A percentile compares a stretch with the other conserved stretches of the same genome.
Conservation (phyloP, 2,113 vertebrate genomes). For the Atherinomorus stipes region DNA sequence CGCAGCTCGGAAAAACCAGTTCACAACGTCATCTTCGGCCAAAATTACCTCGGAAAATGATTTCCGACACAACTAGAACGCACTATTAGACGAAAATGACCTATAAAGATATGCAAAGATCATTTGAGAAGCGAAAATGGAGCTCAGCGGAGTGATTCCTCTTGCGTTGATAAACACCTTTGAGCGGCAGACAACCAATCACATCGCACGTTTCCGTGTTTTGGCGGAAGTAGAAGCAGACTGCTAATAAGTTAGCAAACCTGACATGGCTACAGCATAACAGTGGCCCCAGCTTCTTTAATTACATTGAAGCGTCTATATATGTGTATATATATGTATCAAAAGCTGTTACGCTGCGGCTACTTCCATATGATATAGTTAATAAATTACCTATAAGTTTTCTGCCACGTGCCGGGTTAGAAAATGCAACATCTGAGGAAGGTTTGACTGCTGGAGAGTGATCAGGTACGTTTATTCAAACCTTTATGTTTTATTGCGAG, state of each 20-base stretch:
- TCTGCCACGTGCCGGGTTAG: neutral
- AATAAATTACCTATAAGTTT: neutral
- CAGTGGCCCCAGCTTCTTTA: accelerated
- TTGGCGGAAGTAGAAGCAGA: constrained; percentile 40
- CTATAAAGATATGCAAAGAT: neutral
- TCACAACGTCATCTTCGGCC: no score
- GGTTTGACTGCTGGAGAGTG: neutral
- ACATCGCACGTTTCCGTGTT: constrained; percentile 8
- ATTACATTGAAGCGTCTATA: neutral
- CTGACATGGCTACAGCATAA: accelerated
- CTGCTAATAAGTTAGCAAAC: neutral
- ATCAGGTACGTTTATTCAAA: constrained; percentile 6
- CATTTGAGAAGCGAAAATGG: neutral
- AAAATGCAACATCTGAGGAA: constrained; percentile 5
- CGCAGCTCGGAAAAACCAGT: no score
- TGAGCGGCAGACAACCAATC: constrained; percentile 36
- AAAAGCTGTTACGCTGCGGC: accelerated
- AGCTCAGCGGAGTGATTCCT: constrained; percentile 2
- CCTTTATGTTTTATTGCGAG: neutral
- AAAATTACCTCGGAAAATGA: no score
- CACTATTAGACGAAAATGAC: neutral
- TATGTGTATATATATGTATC: no score
- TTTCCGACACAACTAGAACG: no score
- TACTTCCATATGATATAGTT: neutral
- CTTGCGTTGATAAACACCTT: constrained; percentile 9